Conservation (phyloP, 2,888 invertebrate genomes). For the Bombylius discolor region DNA sequence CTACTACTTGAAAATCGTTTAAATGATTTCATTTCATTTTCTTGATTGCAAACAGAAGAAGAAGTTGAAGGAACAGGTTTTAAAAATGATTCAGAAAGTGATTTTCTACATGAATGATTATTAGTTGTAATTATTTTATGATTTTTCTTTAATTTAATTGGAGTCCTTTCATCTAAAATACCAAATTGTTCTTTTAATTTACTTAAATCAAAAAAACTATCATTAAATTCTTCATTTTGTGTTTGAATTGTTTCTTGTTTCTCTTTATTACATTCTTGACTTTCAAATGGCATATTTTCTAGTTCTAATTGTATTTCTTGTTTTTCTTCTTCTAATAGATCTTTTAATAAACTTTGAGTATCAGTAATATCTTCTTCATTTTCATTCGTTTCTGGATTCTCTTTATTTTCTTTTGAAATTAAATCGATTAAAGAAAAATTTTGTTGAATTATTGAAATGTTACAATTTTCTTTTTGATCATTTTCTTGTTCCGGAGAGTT, state of each 20-base stretch:
- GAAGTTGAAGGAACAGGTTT: not conserved
- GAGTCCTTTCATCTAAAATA: not conserved
- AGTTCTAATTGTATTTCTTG: too few relatives aligned
- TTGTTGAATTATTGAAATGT: not conserved
- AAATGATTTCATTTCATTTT: not conserved
- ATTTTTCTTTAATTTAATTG: not conserved
- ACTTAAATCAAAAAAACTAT: not conserved
- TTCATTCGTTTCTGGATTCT: not conserved
- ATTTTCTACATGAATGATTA: not conserved
- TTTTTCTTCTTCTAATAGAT: too few relatives aligned
- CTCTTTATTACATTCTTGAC: not conserved
- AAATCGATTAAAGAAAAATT: conserved; percentile 15
- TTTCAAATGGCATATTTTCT: too few relatives aligned
- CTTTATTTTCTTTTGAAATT: not conserved
- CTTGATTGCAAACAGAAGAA: not conserved
- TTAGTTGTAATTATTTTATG: not conserved
- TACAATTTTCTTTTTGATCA: too few relatives aligned
- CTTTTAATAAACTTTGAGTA: not conserved
- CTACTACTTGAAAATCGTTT: conserved; percentile 18
- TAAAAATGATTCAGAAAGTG: conserved; percentile 25
- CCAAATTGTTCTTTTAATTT: not conserved
- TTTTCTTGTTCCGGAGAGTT: too few relatives aligned
- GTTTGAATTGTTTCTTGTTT: not conserved
- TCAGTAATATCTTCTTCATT: not conserved
- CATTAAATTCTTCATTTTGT: not conserved